Evolutionary conservation across 2,797 vertebrate genomes (phyloP), one percentile per base, ranked within the genome.

Genomic region (Spea hammondii): DNA sequence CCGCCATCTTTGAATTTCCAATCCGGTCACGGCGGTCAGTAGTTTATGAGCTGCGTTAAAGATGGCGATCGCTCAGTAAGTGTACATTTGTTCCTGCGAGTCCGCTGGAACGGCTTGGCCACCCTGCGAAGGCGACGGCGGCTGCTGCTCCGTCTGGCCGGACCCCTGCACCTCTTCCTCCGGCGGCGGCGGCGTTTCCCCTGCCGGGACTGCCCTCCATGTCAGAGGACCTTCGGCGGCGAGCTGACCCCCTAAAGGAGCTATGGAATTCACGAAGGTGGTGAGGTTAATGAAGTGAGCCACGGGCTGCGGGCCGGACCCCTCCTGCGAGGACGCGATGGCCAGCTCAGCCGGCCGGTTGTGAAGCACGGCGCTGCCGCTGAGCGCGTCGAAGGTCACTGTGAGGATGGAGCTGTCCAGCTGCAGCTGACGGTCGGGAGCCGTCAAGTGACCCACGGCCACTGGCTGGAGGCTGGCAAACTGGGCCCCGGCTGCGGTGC

Each of bases 321-420:
- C 81, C 0, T 93, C 89, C 83, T 95, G 96, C 0, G 74, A 65
- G 5, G 79, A 48, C 0, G 74, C 53, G 0, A 95, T 85, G 73
- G 92, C 91, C 0, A 97, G 87, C 54, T 99, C 96, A 0, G 88
- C 86, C 0, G 93, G 93, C 4, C 96, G 93, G 89, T 97, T 97
- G 88, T 98, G 97, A 69, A 99, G 89, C 93, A 97, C 90, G 82
- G 96, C 93, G 0, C 96, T 95, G 80, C 96, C 94, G 0, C 96
- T 96, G 88, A 99, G 95, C 0, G 97, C 89, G 85, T 99, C 96
- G 3, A 99, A 99, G 32, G 96, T 99, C 83, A 99, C 97, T 0
- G 97, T 98, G 86, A 99, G 94, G 87, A 99, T 98, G 45, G 97
- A 97, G 89, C 93, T 98, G 91, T 99, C 97, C 80, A 99, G 91